A percentile compares a stretch with the other conserved stretches of the same genome.
Conservation (phyloP, 2,888 invertebrate species). For the Melikaiella ostensackeni region DNA sequence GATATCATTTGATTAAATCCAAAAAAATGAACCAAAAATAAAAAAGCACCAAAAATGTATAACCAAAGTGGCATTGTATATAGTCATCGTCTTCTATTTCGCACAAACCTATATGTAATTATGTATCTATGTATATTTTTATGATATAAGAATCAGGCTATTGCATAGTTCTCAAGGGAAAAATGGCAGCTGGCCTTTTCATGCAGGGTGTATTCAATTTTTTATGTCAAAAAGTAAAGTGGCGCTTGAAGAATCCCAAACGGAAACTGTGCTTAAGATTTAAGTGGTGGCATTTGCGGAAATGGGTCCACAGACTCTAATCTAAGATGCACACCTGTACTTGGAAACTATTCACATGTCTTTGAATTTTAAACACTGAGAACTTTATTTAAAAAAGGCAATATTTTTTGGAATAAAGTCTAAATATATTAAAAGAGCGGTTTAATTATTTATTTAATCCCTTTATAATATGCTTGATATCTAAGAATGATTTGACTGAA, state of each 20-base stretch:
- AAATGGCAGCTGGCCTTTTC: conserved; percentile 8
- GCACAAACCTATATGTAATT: background rate
- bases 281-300: conserved; percentile 68
- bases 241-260: conserved; percentile 56
- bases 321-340: conserved; percentile 24
- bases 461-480: background rate
- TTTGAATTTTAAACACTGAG: background rate
- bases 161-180: background rate
- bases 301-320: conserved; percentile 43
- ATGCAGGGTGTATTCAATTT: conserved; percentile 13
- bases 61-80: conserved; percentile 22
- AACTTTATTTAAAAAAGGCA: conserved; percentile 1
- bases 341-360: background rate
- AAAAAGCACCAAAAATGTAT: background rate
- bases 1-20: background rate
- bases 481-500: background rate
- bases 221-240: conserved; percentile 45
- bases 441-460: background rate
- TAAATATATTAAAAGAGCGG: background rate
- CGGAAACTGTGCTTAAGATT: conserved; percentile 63
- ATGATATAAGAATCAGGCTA: conserved; percentile 28
- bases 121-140: conserved; percentile 22
- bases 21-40: conserved; percentile 22
- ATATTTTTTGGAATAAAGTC: conserved; percentile 26
- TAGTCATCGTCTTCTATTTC: conserved; percentile 1